Percentiles rank a stretch among this genome's conserved stretches.
phyloP scores from a whole-genome alignment of 2,113 vertebrate species.

The Bubo blakistoni region DNA sequence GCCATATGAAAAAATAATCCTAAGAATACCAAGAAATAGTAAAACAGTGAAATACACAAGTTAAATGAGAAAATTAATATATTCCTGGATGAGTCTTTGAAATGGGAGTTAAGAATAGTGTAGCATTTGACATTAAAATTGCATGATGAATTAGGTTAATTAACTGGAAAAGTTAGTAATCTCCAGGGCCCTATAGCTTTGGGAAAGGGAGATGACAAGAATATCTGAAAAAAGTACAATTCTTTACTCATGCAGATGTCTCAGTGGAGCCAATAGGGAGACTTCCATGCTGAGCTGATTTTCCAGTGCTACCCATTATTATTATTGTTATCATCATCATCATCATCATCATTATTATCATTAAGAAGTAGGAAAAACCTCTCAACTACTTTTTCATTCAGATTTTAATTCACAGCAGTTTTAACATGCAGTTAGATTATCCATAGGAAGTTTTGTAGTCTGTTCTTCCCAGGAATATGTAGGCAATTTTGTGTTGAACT shows the following conservation, averaged over 20 bases:
- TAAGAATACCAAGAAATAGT: background rate
- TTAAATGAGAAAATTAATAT: conserved; percentile 21
- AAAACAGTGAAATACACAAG: background rate
- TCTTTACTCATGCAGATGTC: background rate
- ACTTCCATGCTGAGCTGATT: background rate
- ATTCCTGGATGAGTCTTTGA: conserved; percentile 24
- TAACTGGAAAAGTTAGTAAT: conserved; percentile 51
- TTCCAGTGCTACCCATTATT: background rate
- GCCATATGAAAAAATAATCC: background rate
- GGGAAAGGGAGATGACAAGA: background rate
- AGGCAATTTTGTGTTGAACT: background rate
- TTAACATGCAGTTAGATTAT: background rate
- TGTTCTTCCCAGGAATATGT: background rate
- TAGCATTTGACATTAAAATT: conserved; percentile 48
- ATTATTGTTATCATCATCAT: too few species aligned
- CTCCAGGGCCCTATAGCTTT: conserved; percentile 14
- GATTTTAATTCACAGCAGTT: background rate
- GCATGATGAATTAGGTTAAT: conserved; percentile 61
- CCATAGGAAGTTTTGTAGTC: background rate
- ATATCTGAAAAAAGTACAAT: background rate
- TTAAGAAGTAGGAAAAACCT: background rate
- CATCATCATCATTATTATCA: background rate
- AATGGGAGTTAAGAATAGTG: conserved; percentile 29
- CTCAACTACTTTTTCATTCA: background rate
- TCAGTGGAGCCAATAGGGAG: background rate